Percentiles rank a stretch among this genome's conserved stretches.
Evolutionary conservation across 2,797 vertebrate species (phyloP).

Genomic region (Sebastes oblongus): DNA sequence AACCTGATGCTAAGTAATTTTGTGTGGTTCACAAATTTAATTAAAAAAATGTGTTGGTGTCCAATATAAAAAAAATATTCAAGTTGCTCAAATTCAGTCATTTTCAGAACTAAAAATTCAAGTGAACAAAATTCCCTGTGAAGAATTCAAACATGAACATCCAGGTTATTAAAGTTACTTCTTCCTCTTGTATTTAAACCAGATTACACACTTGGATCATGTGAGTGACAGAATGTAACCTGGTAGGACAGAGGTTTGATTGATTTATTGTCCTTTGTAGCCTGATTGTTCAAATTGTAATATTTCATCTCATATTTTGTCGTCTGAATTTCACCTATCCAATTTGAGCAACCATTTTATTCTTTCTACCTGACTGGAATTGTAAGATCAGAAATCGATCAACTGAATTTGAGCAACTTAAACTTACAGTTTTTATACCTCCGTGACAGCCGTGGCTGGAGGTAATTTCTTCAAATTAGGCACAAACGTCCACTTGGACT

Average conservation of each 20-base stretch:
- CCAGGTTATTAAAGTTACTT: background rate
- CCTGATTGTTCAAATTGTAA: background rate
- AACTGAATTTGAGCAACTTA: background rate
- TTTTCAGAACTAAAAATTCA: background rate
- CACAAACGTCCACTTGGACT: no score
- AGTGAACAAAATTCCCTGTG: background rate
- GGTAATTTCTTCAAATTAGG: no score
- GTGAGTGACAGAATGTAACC: background rate
- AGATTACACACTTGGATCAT: background rate
- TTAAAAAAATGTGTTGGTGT: accelerated
- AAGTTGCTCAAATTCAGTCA: no score
- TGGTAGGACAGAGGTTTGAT: background rate
- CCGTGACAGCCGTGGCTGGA: no score
- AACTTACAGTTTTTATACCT: no score
- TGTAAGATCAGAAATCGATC: background rate
- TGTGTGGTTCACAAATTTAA: no score
- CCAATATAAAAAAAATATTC: no score
- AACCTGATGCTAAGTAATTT: no score
- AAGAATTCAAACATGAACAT: background rate
- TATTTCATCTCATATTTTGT: background rate
- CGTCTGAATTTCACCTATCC: background rate
- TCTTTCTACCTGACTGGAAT: background rate
- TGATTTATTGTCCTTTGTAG: background rate
- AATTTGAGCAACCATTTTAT: background rate
- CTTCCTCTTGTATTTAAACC: background rate